phyloP scores from a whole-genome alignment of 1,140 invertebrate species.

The Drosophila chauvacae region DNA sequence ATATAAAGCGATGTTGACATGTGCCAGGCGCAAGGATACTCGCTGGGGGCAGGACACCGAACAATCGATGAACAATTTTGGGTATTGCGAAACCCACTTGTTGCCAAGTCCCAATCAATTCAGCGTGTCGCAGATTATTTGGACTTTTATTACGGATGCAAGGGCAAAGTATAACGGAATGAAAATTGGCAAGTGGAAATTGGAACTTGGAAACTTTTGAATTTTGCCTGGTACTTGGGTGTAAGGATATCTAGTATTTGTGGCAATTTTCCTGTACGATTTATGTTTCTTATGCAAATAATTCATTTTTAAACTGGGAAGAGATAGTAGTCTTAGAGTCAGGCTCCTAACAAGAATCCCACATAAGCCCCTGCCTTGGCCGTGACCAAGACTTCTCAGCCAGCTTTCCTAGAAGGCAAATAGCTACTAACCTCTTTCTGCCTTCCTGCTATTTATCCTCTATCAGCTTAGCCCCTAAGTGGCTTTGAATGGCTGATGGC shows the following conservation, averaged over 20 bases:
- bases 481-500: neutral
- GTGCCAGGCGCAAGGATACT: slow-evolving; percentile 25
- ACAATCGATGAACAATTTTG: slow-evolving; percentile 25
- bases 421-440: neutral
- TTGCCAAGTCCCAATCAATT: slow-evolving; percentile 33
- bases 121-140: slow-evolving; percentile 18
- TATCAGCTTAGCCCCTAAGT: slow-evolving; percentile 31
- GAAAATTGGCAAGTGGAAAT: neutral
- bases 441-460: slow-evolving; percentile 12
- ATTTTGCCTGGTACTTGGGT: neutral
- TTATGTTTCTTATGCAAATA: neutral
- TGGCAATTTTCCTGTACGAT: neutral
- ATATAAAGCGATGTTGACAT: slow-evolving; percentile 34
- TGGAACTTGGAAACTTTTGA: neutral
- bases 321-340: neutral
- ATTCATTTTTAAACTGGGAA: neutral
- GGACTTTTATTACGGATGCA: neutral
- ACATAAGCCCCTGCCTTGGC: too few species aligned
- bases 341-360: neutral
- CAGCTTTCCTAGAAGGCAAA: neutral
- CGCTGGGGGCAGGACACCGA: neutral
- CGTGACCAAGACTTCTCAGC: neutral
- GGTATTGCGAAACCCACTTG: slow-evolving; percentile 28
- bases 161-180: neutral
- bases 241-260: neutral